Conservation (phyloP, 1,140 invertebrate species). For the Caenorhabditis tropicalis region DNA sequence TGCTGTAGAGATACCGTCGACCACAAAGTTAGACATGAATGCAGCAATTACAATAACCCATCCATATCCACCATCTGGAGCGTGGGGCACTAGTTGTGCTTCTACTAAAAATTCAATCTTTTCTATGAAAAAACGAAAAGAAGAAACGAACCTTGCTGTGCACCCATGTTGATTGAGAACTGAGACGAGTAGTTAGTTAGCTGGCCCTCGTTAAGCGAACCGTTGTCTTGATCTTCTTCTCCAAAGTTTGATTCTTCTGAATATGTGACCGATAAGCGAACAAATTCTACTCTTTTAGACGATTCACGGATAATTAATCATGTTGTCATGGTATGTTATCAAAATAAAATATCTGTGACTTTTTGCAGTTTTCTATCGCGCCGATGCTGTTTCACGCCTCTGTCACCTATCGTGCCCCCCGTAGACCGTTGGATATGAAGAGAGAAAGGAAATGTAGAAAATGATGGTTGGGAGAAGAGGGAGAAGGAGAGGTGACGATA, state of each 20-base stretch:
- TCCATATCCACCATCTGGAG: constrained; percentile 75
- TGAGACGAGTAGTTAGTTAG: constrained; percentile 22
- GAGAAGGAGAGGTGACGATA: background rate
- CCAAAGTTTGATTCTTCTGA: background rate
- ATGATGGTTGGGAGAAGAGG: too few species aligned
- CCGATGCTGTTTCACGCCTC: constrained; percentile 2
- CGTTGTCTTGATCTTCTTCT: constrained; percentile 25
- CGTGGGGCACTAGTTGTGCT: constrained; percentile 6
- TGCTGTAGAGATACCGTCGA: constrained; percentile 81
- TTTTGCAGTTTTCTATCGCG: background rate
- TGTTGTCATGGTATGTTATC: background rate
- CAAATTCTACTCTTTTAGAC: background rate
- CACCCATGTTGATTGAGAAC: constrained; percentile 33
- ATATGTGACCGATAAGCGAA: background rate
- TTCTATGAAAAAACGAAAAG: background rate
- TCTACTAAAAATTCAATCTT: background rate
- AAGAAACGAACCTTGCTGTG: background rate
- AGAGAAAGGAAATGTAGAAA: background rate
- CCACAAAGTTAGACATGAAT: constrained; percentile 96
- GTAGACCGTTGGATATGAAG: background rate
- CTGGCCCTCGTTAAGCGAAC: constrained; percentile 1
- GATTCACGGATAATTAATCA: background rate
- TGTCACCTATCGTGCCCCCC: background rate
- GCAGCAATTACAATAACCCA: constrained; percentile 94
- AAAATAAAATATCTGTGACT: constrained; percentile 5